Evolutionary conservation across 2,113 vertebrate genomes (phyloP).

Genomic region (Eulemur macaco): DNA sequence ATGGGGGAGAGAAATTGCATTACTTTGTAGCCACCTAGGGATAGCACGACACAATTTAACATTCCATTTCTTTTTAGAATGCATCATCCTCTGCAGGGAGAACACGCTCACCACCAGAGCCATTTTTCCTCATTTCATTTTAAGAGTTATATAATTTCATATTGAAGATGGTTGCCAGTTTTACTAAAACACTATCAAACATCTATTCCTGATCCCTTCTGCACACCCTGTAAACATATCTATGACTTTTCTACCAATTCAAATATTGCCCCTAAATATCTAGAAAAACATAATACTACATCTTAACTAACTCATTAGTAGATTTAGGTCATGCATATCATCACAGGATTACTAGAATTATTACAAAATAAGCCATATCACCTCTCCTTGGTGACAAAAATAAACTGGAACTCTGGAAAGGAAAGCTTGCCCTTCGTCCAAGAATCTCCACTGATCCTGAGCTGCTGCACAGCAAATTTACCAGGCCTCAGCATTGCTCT

Average conservation of each 20-base stretch:
- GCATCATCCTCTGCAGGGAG: background rate
- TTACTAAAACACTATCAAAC: background rate
- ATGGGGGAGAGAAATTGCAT: background rate
- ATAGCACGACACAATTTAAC: background rate
- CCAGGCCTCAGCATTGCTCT: background rate
- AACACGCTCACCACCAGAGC: background rate
- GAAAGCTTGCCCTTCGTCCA: background rate
- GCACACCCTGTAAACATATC: background rate
- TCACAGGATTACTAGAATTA: slow-evolving; percentile 1
- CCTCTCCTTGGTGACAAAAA: slow-evolving; percentile 45
- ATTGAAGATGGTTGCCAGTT: background rate
- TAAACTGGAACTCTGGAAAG: slow-evolving; percentile 41
- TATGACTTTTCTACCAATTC: background rate
- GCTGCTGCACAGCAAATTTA: background rate
- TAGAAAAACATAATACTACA: background rate
- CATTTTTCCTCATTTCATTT: background rate
- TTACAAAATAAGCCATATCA: slow-evolving; percentile 47
- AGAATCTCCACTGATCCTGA: background rate
- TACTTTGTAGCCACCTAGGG: background rate
- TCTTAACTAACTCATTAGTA: background rate
- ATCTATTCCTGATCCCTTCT: background rate
- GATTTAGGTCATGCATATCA: background rate
- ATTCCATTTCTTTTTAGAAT: background rate
- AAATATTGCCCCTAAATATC: background rate
- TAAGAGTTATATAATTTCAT: background rate